Evolutionary conservation across 2,113 vertebrate species (phyloP).

Genomic region (Charadrius vociferus): DNA sequence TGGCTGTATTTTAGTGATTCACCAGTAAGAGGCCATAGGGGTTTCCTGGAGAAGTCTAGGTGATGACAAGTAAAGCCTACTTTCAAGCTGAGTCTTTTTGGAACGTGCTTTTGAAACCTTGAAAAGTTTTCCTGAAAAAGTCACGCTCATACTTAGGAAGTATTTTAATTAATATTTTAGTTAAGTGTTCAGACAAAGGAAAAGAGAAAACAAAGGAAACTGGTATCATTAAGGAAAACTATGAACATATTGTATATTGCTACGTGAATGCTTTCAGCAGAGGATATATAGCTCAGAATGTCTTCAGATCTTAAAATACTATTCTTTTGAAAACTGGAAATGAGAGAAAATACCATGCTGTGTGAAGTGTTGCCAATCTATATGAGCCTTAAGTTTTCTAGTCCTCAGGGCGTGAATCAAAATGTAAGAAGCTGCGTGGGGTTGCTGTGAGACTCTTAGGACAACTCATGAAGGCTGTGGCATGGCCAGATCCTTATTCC

Average conservation of each 20-base stretch:
- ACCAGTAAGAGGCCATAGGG: not conserved
- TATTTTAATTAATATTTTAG: not conserved
- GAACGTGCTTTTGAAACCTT: not conserved
- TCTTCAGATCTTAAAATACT: not conserved
- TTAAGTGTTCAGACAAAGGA: not conserved
- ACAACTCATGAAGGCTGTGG: not conserved
- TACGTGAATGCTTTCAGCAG: not conserved
- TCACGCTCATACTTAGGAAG: not conserved
- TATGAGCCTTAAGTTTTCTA: not conserved
- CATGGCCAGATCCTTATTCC: not conserved
- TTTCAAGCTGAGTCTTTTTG: not conserved
- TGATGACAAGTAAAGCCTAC: not conserved
- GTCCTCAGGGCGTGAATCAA: fast-evolving
- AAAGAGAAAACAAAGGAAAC: not conserved
- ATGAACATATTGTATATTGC: not conserved
- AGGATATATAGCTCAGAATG: not conserved
- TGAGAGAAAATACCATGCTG: not conserved
- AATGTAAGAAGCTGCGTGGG: not conserved
- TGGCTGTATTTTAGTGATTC: not conserved
- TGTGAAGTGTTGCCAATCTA: not conserved
- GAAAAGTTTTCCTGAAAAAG: not conserved
- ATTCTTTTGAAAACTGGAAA: not conserved
- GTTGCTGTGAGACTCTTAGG: not conserved
- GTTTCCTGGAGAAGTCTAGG: not conserved
- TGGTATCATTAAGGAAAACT: not conserved